Conservation (phyloP, 2,888 invertebrate species). For the Lacanobia oleracea region DNA sequence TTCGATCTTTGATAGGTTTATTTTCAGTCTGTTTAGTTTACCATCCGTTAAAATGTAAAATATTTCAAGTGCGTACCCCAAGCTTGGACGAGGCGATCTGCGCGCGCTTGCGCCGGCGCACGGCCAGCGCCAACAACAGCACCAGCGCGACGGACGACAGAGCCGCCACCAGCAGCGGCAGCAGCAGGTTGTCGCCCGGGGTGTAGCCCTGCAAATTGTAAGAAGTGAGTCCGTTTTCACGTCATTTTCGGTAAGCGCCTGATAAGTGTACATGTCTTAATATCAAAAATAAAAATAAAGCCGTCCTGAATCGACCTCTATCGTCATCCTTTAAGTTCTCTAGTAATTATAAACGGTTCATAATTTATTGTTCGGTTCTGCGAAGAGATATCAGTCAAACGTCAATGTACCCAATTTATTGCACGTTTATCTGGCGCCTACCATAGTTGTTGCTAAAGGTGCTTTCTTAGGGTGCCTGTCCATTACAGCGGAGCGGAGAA, state of each 20-base stretch:
- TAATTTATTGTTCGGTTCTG: too few species aligned
- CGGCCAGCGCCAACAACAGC: constrained; percentile 88
- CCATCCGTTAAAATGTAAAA: neutral
- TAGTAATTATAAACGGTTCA: too few species aligned
- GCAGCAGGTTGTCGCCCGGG: constrained; percentile 90
- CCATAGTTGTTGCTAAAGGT: too few species aligned
- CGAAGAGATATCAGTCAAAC: too few species aligned
- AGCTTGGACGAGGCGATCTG: constrained; percentile 80
- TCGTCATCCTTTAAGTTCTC: too few species aligned
- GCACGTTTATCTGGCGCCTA: too few species aligned
- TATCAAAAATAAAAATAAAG: too few species aligned
- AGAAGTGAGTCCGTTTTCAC: neutral
- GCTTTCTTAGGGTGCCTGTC: too few species aligned
- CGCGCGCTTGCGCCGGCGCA: constrained; percentile 85
- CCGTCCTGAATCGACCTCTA: too few species aligned
- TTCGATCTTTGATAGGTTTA: neutral
- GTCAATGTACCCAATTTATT: too few species aligned
- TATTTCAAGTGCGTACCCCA: constrained; percentile 77
- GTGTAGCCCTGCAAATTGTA: constrained; percentile 88
- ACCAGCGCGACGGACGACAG: constrained; percentile 87
- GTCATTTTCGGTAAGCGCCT: neutral
- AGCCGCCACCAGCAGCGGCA: constrained; percentile 89
- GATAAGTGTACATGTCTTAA: too few species aligned
- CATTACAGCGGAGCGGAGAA: too few species aligned
- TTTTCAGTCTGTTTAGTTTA: neutral